Base-by-base conservation (phyloP, 1,140 invertebrate genomes). In the Halotydeus destructor region DNA sequence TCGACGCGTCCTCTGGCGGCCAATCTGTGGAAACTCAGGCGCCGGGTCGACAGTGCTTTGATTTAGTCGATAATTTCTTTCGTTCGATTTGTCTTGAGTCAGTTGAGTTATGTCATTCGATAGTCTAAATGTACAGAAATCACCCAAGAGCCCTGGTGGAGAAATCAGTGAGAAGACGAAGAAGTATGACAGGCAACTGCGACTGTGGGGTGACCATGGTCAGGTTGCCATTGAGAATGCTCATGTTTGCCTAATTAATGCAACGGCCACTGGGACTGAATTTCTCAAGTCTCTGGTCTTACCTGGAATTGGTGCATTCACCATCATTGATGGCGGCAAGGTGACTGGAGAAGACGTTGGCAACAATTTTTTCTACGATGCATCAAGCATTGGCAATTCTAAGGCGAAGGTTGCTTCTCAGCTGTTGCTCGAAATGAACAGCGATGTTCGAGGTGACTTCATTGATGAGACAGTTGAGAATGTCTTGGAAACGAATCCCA, bases 191-290 rank as follows among this genome's bases (percentile, higher is more conserved):
- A 67, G 83, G 47, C 83, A 89, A 63, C 27, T 30, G 14, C 14
- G 88, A 58, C 68, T 97, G 52, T 97, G 93, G 93, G 89, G 89
- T 44, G 89, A 97, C 59, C 82, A 94, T 66, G 93, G 93, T 1
- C 93, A 98, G 63, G 58, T 68, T 43, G 67, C 76, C 6, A 63
- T 97, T 30, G 89, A 96, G 68, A 66, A 65, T 38, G 75, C 84
- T 22, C 76, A 82, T 60, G 71, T 97, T 54, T 98, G 93, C 59
- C 55, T 97, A 4, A 79, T 97, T 46, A 93, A 94, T 67, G 85
- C 85, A 2, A 88, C 76, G 41, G 84, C 82, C 8, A 69, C 88
- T 38, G 89, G 89, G 24, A 91, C 85, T 31, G 93, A 98, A 69
- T 76, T 84, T 39, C 60, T 96, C 19, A 97, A 97, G 63, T 85